Percentiles rank a stretch among this genome's conserved stretches.
Evolutionary conservation across 2,888 invertebrate genomes (phyloP).

Genomic region (Dastarcus helophoroides): DNA sequence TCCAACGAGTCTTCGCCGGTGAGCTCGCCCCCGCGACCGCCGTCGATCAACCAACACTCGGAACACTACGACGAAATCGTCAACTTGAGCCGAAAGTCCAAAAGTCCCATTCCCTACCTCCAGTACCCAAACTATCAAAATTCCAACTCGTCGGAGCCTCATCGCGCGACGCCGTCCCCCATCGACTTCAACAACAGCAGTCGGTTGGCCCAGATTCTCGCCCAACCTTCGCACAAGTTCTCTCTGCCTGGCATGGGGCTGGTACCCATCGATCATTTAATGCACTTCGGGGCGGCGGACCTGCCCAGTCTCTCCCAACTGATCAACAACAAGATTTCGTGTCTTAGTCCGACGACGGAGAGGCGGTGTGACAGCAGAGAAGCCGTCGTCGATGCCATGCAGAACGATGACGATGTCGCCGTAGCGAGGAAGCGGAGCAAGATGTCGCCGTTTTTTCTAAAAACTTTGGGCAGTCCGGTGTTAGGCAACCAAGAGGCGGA

Average conservation of each 20-base stretch:
- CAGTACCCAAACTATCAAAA: conserved; percentile 44
- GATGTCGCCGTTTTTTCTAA: conserved; percentile 29
- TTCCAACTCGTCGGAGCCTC: conserved; percentile 46
- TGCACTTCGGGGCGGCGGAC: conserved; percentile 46
- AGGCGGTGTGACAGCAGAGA: conserved; percentile 40
- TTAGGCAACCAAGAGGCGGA: conserved; percentile 42
- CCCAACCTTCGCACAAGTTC: conserved; percentile 35
- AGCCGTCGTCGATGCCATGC: conserved; percentile 25
- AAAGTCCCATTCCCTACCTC: conserved; percentile 43
- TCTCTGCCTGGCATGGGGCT: conserved; percentile 36
- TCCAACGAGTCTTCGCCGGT: conserved; percentile 48
- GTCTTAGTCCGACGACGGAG: conserved; percentile 55
- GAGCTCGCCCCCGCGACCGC: conserved; percentile 51
- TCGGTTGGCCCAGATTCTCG: conserved; percentile 39
- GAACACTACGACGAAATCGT: conserved; percentile 61
- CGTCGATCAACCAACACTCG: conserved; percentile 48
- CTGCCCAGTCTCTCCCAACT: conserved; percentile 47
- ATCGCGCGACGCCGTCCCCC: conserved; percentile 33
- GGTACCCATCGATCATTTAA: conserved; percentile 57
- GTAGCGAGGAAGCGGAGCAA: conserved; percentile 31
- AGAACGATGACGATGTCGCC: conserved; percentile 19
- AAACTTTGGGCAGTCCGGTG: conserved; percentile 31
- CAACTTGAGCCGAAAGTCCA: conserved; percentile 62
- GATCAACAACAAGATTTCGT: conserved; percentile 40
- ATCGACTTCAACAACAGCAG: conserved; percentile 37